Conservation (phyloP, 64 coral and sea anemone species). For the Montipora cactus region DNA sequence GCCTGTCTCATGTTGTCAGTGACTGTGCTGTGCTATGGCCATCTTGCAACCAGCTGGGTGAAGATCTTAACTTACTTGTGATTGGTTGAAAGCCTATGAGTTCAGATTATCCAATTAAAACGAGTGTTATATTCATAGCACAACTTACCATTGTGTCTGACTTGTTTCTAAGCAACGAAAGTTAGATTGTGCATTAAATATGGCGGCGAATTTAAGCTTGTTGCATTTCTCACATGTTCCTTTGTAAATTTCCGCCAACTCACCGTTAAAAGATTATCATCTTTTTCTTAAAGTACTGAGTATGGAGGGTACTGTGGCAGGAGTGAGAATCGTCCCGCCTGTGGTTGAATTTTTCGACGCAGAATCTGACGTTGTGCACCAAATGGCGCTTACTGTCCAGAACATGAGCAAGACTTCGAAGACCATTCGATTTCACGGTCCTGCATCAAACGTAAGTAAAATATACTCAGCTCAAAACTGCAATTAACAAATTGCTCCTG, state of each 20-base stretch:
- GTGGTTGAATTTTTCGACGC: slow-evolving; percentile 98
- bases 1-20: background rate
- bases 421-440: slow-evolving; percentile 92
- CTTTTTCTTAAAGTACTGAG: background rate
- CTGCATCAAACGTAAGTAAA: slow-evolving; percentile 88
- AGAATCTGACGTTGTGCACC: slow-evolving; percentile 91
- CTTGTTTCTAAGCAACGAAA: slow-evolving; percentile 71
- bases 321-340: slow-evolving; percentile 92
- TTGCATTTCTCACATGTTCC: background rate
- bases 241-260: background rate
- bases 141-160: background rate
- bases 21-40: background rate
- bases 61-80: background rate
- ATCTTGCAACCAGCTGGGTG: background rate
- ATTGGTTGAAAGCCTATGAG: background rate
- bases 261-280: background rate
- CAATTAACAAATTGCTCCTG: background rate
- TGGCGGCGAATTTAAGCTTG: slow-evolving; percentile 71
- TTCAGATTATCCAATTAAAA: slow-evolving; percentile 54
- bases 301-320: slow-evolving; percentile 98
- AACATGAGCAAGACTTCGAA: slow-evolving; percentile 94
- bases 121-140: background rate
- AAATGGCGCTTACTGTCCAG: slow-evolving; percentile 93
- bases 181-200: slow-evolving; percentile 39
- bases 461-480: background rate